These are phyloP conservation scores for Cactoblastis cactorum DNA, from an alignment of 2,888 invertebrate genomes.

Conservation along the genomic window DNA sequence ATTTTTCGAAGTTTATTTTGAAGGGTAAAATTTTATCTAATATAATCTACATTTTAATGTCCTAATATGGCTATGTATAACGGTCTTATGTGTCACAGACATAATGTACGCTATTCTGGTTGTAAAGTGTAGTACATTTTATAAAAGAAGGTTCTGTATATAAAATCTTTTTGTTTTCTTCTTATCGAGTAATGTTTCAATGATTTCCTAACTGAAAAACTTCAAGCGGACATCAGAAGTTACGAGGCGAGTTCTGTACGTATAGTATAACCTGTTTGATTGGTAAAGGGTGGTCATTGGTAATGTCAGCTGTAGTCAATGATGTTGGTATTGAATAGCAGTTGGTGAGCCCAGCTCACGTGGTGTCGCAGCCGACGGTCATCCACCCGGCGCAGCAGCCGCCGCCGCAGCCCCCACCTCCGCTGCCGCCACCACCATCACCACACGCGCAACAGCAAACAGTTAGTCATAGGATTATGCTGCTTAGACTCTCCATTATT, in stretches of 20 bases:
- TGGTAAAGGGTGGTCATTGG: constrained; percentile 9
- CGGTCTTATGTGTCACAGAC: too few relatives aligned
- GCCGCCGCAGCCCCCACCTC: constrained; percentile 71
- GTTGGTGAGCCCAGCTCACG: constrained; percentile 68
- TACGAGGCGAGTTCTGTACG: background rate
- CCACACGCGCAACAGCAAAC: constrained; percentile 46
- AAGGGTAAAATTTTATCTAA: too few relatives aligned
- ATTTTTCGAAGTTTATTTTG: too few relatives aligned
- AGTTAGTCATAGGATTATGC: constrained; percentile 29
- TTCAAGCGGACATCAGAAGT: background rate
- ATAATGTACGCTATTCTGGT: too few relatives aligned
- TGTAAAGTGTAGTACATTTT: too few relatives aligned
- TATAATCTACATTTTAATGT: too few relatives aligned
- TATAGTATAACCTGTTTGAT: background rate
- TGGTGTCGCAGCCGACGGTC: constrained; percentile 68
- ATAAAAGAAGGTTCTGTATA: too few relatives aligned
- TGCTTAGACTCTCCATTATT: background rate
- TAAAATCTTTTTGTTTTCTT: too few relatives aligned
- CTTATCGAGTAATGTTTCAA: too few relatives aligned
- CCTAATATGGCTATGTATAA: too few relatives aligned
- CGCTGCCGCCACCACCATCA: constrained; percentile 31
- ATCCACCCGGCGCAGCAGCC: constrained; percentile 72
- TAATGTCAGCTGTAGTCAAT: background rate
- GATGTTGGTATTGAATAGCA: constrained; percentile 32
- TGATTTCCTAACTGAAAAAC: too few relatives aligned